Evolutionary conservation across 1,140 invertebrate genomes (phyloP).

Genomic region (Lasioglossum albipes): DNA sequence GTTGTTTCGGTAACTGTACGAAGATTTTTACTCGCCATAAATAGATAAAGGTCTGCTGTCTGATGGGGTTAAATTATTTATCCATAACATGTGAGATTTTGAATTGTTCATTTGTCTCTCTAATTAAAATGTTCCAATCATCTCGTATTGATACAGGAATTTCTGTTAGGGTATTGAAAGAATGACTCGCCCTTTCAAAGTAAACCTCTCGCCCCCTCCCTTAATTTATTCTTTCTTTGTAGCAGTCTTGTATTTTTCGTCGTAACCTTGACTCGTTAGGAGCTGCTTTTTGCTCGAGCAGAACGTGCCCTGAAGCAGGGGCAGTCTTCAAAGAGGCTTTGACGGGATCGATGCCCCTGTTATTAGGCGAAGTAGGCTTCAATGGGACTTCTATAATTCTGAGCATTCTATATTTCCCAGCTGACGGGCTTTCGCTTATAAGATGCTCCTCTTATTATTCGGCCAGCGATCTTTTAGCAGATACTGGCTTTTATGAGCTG

Average conservation of each 20-base stretch:
- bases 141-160: background rate
- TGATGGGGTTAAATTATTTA: no score
- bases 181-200: conserved; percentile 37
- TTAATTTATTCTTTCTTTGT: conserved; percentile 28
- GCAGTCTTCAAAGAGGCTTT: conserved; percentile 28
- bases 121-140: conserved; percentile 54
- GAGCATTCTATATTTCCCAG: background rate
- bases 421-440: background rate
- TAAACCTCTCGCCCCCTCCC: background rate
- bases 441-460: background rate
- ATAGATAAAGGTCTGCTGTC: no score
- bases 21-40: no score
- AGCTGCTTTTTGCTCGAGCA: conserved; percentile 24
- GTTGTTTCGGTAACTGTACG: no score
- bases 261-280: conserved; percentile 57
- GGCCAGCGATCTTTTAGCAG: no score
- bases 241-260: conserved; percentile 13
- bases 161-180: background rate
- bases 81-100: no score
- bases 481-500: no score
- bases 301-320: conserved; percentile 11
- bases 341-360: background rate
- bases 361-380: conserved; percentile 5
- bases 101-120: conserved; percentile 15
- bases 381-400: conserved; percentile 6